A percentile compares a stretch with the other conserved stretches of the same genome.
phyloP scores from a whole-genome alignment of 2,797 vertebrate species.

The Arremon brunneinucha region DNA sequence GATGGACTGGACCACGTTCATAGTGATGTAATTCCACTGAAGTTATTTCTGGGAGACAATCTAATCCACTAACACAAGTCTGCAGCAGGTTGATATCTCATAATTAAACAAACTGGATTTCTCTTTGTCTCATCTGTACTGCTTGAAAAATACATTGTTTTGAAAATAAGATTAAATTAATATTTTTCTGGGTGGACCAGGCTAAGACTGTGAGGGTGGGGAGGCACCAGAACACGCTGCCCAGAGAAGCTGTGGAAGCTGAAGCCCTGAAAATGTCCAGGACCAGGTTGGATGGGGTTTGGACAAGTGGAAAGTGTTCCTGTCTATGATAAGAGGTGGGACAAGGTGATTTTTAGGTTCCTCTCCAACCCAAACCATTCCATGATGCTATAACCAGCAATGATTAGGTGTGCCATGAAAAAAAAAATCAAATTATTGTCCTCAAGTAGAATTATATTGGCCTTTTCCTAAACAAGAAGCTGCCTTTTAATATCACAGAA shows the following conservation, averaged over 20 bases:
- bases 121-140: background rate
- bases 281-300: too few relatives aligned
- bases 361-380: background rate
- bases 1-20: background rate
- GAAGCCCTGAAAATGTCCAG: background rate
- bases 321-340: background rate
- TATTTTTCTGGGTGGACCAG: background rate
- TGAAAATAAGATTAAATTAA: background rate
- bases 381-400: background rate
- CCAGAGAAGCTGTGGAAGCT: background rate
- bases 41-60: conserved; percentile 29
- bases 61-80: background rate
- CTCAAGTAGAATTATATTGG: background rate
- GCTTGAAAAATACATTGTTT: background rate
- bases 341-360: background rate
- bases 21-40: background rate
- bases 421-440: background rate
- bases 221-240: background rate
- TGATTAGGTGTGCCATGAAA: background rate
- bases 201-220: background rate
- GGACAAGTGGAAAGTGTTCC: background rate
- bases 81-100: background rate
- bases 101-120: conserved; percentile 21
- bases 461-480: background rate
- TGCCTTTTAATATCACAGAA: background rate